These are phyloP conservation scores for Drosophila willistoni DNA, from an alignment of 1,140 invertebrate genomes.

Conservation along the genomic window DNA sequence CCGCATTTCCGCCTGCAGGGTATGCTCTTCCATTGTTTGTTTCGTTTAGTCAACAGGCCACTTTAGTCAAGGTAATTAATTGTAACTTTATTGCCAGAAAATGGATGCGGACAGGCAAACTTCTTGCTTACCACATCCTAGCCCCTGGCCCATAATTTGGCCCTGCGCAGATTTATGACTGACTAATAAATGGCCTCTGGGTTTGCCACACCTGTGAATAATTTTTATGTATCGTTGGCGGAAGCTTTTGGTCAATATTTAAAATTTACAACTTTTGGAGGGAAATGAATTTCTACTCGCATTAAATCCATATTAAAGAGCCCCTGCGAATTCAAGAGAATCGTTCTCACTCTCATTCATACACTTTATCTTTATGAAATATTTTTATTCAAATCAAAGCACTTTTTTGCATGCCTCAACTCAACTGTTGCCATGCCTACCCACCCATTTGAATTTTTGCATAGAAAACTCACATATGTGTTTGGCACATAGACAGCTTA, in stretches of 20 bases:
- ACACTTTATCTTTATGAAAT: neutral
- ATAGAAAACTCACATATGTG: neutral
- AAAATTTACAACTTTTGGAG: conserved; percentile 16
- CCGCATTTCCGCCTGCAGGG: neutral
- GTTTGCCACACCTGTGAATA: conserved; percentile 30
- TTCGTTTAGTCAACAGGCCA: conserved; percentile 19
- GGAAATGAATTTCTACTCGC: neutral
- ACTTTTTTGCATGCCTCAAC: conserved; percentile 9
- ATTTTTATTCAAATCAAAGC: conserved; percentile 33
- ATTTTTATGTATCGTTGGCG: conserved; percentile 45
- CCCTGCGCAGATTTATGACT: conserved; percentile 58
- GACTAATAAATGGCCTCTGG: conserved; percentile 42
- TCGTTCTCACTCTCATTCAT: too few relatives aligned
- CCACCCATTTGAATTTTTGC: conserved; percentile 1
- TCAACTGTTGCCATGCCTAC: conserved; percentile 2
- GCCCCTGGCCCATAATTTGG: neutral
- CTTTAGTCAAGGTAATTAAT: conserved; percentile 59
- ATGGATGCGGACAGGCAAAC: conserved; percentile 36
- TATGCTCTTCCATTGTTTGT: neutral
- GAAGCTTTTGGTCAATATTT: conserved; percentile 29
- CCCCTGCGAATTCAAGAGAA: neutral
- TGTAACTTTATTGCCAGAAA: conserved; percentile 67
- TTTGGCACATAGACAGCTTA: neutral
- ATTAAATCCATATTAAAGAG: conserved; percentile 3
- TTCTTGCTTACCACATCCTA: conserved; percentile 15